Base-by-base conservation (phyloP, 2,888 invertebrate species). In the Acleris cristana region DNA sequence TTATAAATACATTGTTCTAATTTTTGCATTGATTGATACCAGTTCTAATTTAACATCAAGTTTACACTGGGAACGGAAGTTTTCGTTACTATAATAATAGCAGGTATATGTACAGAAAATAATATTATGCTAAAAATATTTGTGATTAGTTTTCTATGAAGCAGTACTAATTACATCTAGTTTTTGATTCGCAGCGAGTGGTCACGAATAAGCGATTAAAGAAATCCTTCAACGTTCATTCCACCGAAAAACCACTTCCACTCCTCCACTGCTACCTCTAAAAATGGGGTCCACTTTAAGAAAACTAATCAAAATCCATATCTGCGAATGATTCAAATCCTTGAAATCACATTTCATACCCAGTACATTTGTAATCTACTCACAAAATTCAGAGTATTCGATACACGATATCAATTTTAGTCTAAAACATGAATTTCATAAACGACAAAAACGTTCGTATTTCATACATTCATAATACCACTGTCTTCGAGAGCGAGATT, bases 401-500 rank as follows among this genome's bases (percentile, higher is more conserved):
- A 83, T 90, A 90, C 83, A 89, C 82, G 79, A 81, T 84, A 82
- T 82, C 77, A 79, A 84, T 86, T 85, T 84, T 85, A 83, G 83
- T 86, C 89, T 88, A 87, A 90, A 89, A 88, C 85, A 83, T 88
- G 88, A 86, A 90, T 79, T 85, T 63, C 79, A 83, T 85, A 87
- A 86, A 86, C 82, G 81, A 83, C 82, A 85, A 84, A 67, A 86
- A 85, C 79, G 79, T 83, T 83, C 83, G 84, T 85, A 83, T 85
- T 87, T 82, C 76, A 85, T 86, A 87, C 85, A 84, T 83, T 79
- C 76, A 77, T 87, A 87, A 89, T 88, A 90, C 89, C 88, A 88
- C 87, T 85, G 87, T 88, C 85, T 80, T 88, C 82, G 84, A 89
- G 89, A 90, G 88, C 83, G 89, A 90, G 90, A 90, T 89, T 90